Percentiles rank a stretch among this genome's conserved stretches.
Conservation (phyloP, 2,113 vertebrate species). For the Pionites leucogaster region DNA sequence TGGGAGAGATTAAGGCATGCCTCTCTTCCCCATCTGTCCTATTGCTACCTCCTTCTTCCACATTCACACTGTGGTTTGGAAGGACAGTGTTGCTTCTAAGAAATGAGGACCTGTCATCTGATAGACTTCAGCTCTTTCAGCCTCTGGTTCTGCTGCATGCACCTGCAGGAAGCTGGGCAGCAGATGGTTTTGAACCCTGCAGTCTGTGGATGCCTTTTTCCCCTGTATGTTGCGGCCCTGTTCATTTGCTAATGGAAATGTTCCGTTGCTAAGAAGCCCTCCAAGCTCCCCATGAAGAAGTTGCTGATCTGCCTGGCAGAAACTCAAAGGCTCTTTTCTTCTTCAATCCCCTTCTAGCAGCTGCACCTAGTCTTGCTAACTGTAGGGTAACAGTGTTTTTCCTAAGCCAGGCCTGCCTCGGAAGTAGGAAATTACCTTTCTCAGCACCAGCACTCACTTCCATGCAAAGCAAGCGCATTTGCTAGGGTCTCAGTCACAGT, state of each 20-base stretch:
- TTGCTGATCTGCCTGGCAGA: background rate
- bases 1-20: background rate
- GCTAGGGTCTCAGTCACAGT: background rate
- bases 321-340: background rate
- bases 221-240: background rate
- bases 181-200: background rate
- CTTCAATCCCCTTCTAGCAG: background rate
- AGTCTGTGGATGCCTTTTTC: background rate
- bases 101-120: background rate
- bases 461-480: background rate
- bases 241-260: background rate
- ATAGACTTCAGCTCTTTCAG: background rate
- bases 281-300: background rate
- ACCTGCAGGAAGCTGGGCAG: background rate
- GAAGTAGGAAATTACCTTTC: background rate
- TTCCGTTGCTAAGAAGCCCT: background rate
- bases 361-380: background rate
- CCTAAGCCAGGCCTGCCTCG: background rate
- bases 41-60: background rate
- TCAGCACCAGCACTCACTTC: background rate
- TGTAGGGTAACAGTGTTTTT: background rate
- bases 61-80: background rate
- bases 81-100: no score
- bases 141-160: background rate
- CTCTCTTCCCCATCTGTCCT: background rate